Evolutionary conservation across 1,140 invertebrate genomes (phyloP), one percentile per base, ranked within the genome.

Genomic region (Lepidurus packardi): DNA sequence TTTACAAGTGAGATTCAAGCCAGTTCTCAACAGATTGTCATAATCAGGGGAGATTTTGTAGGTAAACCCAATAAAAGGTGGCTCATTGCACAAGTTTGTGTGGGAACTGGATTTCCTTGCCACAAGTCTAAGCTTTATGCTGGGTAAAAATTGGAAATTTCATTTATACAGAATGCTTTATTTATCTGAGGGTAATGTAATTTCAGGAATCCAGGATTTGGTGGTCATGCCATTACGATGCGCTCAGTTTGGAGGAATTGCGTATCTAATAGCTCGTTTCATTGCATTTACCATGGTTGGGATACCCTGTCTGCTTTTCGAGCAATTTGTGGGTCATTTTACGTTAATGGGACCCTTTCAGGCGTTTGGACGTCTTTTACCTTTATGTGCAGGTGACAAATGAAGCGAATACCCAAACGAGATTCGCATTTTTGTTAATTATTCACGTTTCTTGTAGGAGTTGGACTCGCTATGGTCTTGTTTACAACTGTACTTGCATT

Each of bases 231-330:
- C 53, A 21, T 65, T 65, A 65, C 53, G 53, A 13, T 42, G 43
- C 24, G 43, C 41, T n/a, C 43, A 78, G 73, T 73, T 44, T 44
- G 78, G 78, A 43, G 78, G 78, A 10, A 73, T 44, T 5, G 73
- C 73, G 24, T 78, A 78, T 45, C 34, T 78, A 24, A 24, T 74
- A 6, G 78, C 78, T 16, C 41, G 78, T 42, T 8, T 78, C 11
- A 43, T 78, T 47, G 43, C 78, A 11, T 25, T 47, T 7, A 7
- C 25, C 9, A 6, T 16, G 8, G 25, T 78, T 6, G 78, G 73
- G 10, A 0, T 78, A 7, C 78, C 78, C 3, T 44, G 74, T 45
- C 73, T 78, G 25, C 75, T 78, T 11, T 74, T 78, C 7, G 78
- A 78, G 34, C 44, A 75, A 25, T 24, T 44, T 43, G 24, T 78